phyloP scores from a whole-genome alignment of 2,113 vertebrate species.

The Varanus salvator region DNA sequence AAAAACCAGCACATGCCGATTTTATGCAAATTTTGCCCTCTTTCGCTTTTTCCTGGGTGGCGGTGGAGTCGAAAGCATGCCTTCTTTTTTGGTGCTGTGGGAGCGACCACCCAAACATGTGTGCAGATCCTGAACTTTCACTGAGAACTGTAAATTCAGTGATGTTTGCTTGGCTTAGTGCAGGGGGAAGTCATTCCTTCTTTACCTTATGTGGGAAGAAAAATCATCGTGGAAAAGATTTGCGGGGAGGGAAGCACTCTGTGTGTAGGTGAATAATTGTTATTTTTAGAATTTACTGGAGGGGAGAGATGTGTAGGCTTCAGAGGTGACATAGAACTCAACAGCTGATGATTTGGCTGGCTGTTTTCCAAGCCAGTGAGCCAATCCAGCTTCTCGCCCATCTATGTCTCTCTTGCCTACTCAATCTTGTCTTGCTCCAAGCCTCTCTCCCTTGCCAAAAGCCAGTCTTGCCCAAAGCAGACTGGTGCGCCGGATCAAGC shows the following conservation, averaged over 20 bases:
- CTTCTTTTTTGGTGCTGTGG: no score
- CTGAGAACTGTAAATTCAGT: no score
- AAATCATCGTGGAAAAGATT: neutral
- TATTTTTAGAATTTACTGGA: neutral
- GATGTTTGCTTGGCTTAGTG: neutral
- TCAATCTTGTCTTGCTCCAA: no score
- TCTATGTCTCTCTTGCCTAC: no score
- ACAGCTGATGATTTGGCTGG: neutral
- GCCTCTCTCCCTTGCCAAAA: neutral
- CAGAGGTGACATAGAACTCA: neutral
- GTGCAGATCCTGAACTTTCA: no score
- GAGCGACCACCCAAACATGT: no score
- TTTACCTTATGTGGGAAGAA: neutral
- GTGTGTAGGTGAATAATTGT: neutral
- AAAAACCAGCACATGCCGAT: no score
- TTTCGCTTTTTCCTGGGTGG: no score
- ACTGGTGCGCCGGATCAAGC: neutral
- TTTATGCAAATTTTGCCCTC: no score
- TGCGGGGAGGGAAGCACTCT: no score
- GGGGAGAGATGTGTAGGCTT: neutral
- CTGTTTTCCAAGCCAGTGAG: neutral
- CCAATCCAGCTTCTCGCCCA: neutral
- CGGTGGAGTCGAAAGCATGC: no score
- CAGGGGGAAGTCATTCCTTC: no score
- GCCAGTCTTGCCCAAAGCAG: neutral